Percentiles rank a stretch among this genome's conserved stretches.
Evolutionary conservation across 1,140 invertebrate genomes (phyloP).

Genomic region (Homalodisca vitripennis): DNA sequence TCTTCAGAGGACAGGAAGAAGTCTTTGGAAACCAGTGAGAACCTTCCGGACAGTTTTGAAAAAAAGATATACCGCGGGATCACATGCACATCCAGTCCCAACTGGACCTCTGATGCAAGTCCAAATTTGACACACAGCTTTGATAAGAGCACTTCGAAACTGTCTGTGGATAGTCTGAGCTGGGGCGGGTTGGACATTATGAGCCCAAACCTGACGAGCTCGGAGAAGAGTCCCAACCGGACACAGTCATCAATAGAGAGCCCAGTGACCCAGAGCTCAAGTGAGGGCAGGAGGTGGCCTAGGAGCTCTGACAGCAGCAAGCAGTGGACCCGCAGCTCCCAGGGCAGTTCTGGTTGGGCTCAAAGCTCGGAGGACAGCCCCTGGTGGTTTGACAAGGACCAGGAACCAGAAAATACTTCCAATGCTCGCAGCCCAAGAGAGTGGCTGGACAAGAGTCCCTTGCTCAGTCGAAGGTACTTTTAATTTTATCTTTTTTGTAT

Average conservation of each 20-base stretch:
- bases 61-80: slow-evolving; percentile 2
- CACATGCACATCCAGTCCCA: slow-evolving; percentile 25
- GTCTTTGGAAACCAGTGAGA: slow-evolving; percentile 3
- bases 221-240: slow-evolving; percentile 32
- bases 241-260: slow-evolving; percentile 34
- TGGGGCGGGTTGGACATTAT: slow-evolving; percentile 22
- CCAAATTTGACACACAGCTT: slow-evolving; percentile 32
- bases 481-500: too few species aligned
- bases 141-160: slow-evolving; percentile 27
- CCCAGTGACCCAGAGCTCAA: slow-evolving; percentile 33
- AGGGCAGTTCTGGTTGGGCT: slow-evolving; percentile 32
- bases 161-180: slow-evolving; percentile 32
- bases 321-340: slow-evolving; percentile 35
- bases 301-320: slow-evolving; percentile 24
- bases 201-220: slow-evolving; percentile 30
- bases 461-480: slow-evolving; percentile 12
- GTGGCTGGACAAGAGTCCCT: slow-evolving; percentile 21
- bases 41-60: slow-evolving; percentile 3
- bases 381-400: slow-evolving; percentile 25
- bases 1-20: slow-evolving; percentile 3
- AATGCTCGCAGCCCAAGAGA: background rate
- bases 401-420: background rate
- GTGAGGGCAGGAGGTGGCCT: slow-evolving; percentile 20
- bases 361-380: slow-evolving; percentile 29
- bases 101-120: slow-evolving; percentile 26